A percentile compares a stretch with the other conserved stretches of the same genome.
These are phyloP conservation scores for Cygnus buccinator DNA, from an alignment of 2,113 vertebrate species.

Conservation along the genomic window DNA sequence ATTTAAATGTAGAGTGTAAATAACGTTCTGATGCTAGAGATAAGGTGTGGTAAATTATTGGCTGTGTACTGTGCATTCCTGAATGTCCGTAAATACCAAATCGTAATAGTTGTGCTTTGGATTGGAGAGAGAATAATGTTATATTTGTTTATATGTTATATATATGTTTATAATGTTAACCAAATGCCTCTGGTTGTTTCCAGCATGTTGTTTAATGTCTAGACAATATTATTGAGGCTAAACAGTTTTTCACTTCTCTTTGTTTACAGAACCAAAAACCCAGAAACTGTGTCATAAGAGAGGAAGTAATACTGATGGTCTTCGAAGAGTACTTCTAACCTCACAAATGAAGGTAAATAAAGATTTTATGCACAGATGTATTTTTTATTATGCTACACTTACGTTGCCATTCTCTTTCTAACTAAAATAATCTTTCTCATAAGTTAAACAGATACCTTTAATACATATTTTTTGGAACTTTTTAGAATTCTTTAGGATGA, in stretches of 20 bases:
- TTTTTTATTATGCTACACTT: constrained; percentile 26
- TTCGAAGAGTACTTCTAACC: constrained; percentile 88
- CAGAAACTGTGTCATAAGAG: constrained; percentile 84
- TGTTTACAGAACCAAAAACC: constrained; percentile 74
- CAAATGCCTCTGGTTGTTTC: not conserved
- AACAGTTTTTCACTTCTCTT: not conserved
- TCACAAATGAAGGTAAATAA: constrained; percentile 91
- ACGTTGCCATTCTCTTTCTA: not conserved
- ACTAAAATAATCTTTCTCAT: not conserved
- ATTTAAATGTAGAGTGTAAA: not conserved
- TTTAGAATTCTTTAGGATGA: constrained; percentile 25
- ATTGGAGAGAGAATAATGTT: not conserved
- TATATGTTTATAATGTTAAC: not conserved
- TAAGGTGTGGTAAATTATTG: not conserved
- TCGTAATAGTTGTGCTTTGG: not conserved
- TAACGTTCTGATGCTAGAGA: not conserved
- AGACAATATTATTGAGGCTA: not conserved
- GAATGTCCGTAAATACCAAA: not conserved
- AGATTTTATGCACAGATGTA: not conserved
- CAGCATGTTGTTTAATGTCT: not conserved
- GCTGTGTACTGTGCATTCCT: not conserved
- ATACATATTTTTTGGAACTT: constrained; percentile 26
- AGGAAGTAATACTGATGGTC: constrained; percentile 77
- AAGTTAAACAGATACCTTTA: not conserved
- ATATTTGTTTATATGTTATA: not conserved